Conservation (phyloP, 1,140 invertebrate genomes). For the Asobara japonica region DNA sequence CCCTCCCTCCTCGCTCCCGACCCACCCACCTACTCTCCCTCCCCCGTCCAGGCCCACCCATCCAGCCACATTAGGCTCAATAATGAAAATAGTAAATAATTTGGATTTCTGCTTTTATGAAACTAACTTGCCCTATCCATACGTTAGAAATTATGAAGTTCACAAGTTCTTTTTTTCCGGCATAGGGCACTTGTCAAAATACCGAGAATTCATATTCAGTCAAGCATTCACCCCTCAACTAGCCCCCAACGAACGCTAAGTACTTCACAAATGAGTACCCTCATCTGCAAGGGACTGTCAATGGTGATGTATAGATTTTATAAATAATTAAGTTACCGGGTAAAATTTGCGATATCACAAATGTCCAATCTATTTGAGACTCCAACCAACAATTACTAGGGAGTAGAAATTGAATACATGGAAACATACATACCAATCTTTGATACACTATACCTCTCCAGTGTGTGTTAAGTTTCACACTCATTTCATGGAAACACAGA, state of each 20-base stretch:
- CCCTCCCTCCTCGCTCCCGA: no score
- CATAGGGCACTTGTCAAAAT: no score
- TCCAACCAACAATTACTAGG: not conserved
- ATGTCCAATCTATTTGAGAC: constrained; percentile 16
- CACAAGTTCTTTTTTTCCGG: no score
- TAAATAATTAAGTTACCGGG: not conserved
- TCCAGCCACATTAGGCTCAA: no score
- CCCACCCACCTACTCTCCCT: no score
- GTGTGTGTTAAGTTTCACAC: constrained; percentile 22
- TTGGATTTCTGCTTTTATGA: no score
- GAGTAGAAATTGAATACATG: not conserved
- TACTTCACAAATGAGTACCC: not conserved
- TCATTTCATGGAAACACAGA: not conserved
- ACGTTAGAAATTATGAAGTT: no score
- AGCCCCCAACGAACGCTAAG: not conserved
- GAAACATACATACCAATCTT: not conserved
- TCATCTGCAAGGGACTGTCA: not conserved
- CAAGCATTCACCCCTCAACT: not conserved
- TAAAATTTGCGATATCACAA: constrained; percentile 12
- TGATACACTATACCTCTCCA: not conserved
- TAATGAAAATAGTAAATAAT: no score
- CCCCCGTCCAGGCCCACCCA: no score
- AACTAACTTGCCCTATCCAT: no score
- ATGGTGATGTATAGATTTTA: not conserved
- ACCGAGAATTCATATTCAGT: no score